A percentile compares a stretch with the other conserved stretches of the same genome.
These are phyloP conservation scores for Griposia aprilina DNA, from an alignment of 2,888 invertebrate genomes.

Conservation along the genomic window DNA sequence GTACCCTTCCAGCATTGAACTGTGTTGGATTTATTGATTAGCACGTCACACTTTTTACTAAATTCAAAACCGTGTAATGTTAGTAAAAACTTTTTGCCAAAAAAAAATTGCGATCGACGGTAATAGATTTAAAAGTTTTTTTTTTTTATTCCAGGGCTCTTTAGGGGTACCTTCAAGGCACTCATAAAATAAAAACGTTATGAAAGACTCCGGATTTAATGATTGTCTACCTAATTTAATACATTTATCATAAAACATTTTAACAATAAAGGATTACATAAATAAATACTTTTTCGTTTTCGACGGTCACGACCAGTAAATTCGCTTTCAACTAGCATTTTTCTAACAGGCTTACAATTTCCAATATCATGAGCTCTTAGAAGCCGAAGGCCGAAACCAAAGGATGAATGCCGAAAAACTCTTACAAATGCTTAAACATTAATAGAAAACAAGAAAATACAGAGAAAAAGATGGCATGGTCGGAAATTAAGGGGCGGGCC, in stretches of 20 bases:
- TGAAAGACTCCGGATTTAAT: not conserved
- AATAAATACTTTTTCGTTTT: not conserved
- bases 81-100: too few relatives aligned
- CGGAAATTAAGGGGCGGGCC: slow-evolving; percentile 66
- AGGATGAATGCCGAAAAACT: slow-evolving; percentile 37
- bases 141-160: too few relatives aligned
- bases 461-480: slow-evolving; percentile 49
- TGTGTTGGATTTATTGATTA: too few relatives aligned
- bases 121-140: too few relatives aligned
- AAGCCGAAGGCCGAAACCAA: slow-evolving; percentile 17
- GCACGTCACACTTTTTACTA: too few relatives aligned
- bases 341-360: slow-evolving; percentile 36
- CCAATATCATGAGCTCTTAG: slow-evolving; percentile 40
- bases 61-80: too few relatives aligned
- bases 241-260: not conserved
- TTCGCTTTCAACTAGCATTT: slow-evolving; percentile 24
- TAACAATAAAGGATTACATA: not conserved
- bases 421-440: slow-evolving; percentile 63
- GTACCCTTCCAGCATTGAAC: not conserved
- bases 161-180: not conserved
- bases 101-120: too few relatives aligned
- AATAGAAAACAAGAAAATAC: slow-evolving; percentile 63
- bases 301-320: slow-evolving; percentile 19
- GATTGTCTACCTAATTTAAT: not conserved
- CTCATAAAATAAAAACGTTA: not conserved